Evolutionary conservation across 2,797 vertebrate genomes (phyloP), one percentile per base, ranked within the genome.

Genomic region (Pseudochirops corinnae): DNA sequence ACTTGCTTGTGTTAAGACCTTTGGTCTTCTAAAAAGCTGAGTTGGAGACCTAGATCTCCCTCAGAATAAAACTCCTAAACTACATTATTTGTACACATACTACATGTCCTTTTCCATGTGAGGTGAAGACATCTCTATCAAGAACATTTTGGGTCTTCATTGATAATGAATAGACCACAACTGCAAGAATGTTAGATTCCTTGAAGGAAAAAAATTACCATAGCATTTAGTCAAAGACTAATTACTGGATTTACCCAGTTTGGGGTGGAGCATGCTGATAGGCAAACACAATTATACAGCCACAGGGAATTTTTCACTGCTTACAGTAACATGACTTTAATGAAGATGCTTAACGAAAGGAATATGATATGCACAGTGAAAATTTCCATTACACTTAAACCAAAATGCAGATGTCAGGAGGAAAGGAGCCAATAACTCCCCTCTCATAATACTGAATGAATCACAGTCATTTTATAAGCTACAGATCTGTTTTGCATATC

Each of bases 171-270:
- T 26, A 50, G 39, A 87, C 74, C 39, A 50, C 39, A 87, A 50
- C 21, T 87, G 39, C 74, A 50, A 87, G 67, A 46, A 82, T 82
- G 67, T 82, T 46, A 82, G 39, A 87, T 46, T 87, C 21, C 74
- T 87, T 50, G 39, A 87, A 87, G 74, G 74, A 26, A 87, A 87
- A 87, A 26, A 46, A 82, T 50, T 87, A 87, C 39, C 74, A 87
- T 87, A 87, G 74, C 74, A 87, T 87, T 87, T 87, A 87, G 39
- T 87, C 39, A 87, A 87, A 87, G 74, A 33, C 74, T 82, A 82
- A 46, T 87, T 87, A 87, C 39, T 87, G 74, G 74, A 50, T 87
- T 87, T 87, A 50, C 74, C 74, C 39, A 87, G 74, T 87, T 50
- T 50, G 9, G 39, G 74, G 39, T 87, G 74, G 39, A 87, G 74